These are phyloP conservation scores for Phrixothrix hirtus DNA, from an alignment of 2,888 invertebrate species.

Conservation along the genomic window DNA sequence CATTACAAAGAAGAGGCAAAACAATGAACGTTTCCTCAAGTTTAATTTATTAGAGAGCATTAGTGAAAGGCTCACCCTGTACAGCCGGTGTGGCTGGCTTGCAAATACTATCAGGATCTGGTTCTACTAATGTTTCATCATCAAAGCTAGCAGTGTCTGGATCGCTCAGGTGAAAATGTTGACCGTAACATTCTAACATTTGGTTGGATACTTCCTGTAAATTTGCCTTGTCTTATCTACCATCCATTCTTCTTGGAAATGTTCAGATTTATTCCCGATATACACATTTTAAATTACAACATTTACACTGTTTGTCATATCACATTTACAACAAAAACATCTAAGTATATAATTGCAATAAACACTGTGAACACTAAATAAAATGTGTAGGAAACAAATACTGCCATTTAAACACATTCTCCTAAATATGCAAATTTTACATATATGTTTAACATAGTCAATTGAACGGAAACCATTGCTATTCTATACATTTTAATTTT, in stretches of 20 bases:
- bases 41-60: constrained; percentile 35
- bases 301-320: background rate
- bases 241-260: constrained; percentile 19
- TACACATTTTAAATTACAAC: constrained; percentile 16
- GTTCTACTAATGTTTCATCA: constrained; percentile 48
- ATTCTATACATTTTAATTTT: too few relatives aligned
- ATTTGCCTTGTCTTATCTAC: constrained; percentile 47
- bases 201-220: constrained; percentile 58
- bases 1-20: constrained; percentile 16
- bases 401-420: constrained; percentile 1
- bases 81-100: constrained; percentile 47
- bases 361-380: constrained; percentile 10
- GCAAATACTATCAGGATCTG: constrained; percentile 44
- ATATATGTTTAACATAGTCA: too few relatives aligned
- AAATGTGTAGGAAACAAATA: constrained; percentile 14
- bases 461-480: too few relatives aligned
- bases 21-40: constrained; percentile 9
- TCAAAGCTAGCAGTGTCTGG: constrained; percentile 51
- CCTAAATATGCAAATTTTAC: background rate
- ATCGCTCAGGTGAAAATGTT: constrained; percentile 49
- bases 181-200: constrained; percentile 53
- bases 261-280: constrained; percentile 19
- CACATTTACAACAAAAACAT: background rate
- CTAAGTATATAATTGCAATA: background rate
- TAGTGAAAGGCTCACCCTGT: constrained; percentile 52